Percentiles rank a stretch among this genome's conserved stretches.
Evolutionary conservation across 92 coral and sea anemone genomes (phyloP).

Genomic region (Pocillopora grandis): DNA sequence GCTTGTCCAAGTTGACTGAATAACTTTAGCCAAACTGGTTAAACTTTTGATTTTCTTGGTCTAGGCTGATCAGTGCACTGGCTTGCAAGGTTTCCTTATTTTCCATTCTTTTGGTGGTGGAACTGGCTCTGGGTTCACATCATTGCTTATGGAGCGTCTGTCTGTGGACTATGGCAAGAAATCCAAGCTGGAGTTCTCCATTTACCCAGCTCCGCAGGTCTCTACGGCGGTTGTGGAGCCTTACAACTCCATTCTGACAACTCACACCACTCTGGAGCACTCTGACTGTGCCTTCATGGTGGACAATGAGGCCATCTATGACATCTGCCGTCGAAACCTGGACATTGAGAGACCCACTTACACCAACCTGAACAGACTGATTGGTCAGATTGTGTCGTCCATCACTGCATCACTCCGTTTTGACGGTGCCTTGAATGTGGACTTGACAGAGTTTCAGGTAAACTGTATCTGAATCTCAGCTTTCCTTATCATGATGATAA

Average conservation of each 20-base stretch:
- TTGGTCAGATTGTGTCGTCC: slow-evolving; percentile 90
- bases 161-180: slow-evolving; percentile 98
- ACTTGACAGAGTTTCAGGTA: slow-evolving; percentile 89
- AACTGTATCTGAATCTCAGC: neutral
- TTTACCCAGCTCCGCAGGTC: slow-evolving; percentile 94
- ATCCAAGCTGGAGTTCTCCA: slow-evolving; percentile 88
- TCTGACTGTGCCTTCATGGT: slow-evolving; percentile 96
- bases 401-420: slow-evolving; percentile 95
- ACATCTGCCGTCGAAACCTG: slow-evolving; percentile 85
- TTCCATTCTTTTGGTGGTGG: slow-evolving; percentile 99
- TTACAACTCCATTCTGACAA: slow-evolving; percentile 83
- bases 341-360: slow-evolving; percentile 61
- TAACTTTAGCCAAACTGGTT: neutral
- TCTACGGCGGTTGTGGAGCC: slow-evolving; percentile 85
- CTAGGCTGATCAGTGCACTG: slow-evolving; percentile 96
- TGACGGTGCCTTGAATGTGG: slow-evolving; percentile 92
- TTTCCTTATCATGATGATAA: no score
- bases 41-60: neutral
- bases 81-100: slow-evolving; percentile 92
- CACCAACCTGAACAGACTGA: slow-evolving; percentile 73
- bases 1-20: no score
- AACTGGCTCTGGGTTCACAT: slow-evolving; percentile 93
- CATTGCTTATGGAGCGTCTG: slow-evolving; percentile 93
- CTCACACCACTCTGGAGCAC: slow-evolving; percentile 92
- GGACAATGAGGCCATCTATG: slow-evolving; percentile 94